Base-by-base conservation (phyloP, 2,797 vertebrate genomes). In the Danio jaintianensis region DNA sequence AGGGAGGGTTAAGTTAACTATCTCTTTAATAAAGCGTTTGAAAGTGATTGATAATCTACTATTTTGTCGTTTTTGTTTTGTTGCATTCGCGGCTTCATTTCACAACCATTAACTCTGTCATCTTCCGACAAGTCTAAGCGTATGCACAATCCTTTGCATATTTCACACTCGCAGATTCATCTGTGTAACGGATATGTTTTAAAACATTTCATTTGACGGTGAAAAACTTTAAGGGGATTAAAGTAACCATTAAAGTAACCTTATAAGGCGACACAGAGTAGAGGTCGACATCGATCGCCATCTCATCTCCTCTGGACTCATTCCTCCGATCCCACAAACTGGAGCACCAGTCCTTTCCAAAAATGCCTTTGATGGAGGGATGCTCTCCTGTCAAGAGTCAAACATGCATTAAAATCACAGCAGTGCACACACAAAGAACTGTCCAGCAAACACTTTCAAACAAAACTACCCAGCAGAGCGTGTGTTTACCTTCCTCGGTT, bases 341-440 rank as follows among this genome's bases (percentile, higher is more conserved):
- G 78, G 91, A 86, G 47, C 91, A 93, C 92, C 92, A 93, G 9
- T 93, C 91, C 83, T 92, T 92, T 0, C 92, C 92, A 88, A 93
- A 93, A 22, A 92, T 90, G 11, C 84, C 91, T 55, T 91, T 90
- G 68, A 92, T 91, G 13, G 89, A 90, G 11, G 88, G 91, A 40
- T 76, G 48, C 50, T 9, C 61, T 76, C 62, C 74, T 76, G 20
- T n/a, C 52, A 11, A 13, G 16, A 13, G 18, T 15, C 13, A 22
- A 10, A 16, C 2, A 45, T n/a, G 29, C 12, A 42, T 63, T 53
- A 43, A 2, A 64, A 12, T 6, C 36, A 56, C 6, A 9, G 8
- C 3, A 38, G 7, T 1, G 69, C 15, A 56, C 56, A 63, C 42
- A 22, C 6, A 83, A 89, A 6, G 47, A 13, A 9, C 29, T 36